A percentile compares a stretch with the other conserved stretches of the same genome.
phyloP scores from a whole-genome alignment of 2,888 invertebrate species.

The Margaritifera margaritifera region DNA sequence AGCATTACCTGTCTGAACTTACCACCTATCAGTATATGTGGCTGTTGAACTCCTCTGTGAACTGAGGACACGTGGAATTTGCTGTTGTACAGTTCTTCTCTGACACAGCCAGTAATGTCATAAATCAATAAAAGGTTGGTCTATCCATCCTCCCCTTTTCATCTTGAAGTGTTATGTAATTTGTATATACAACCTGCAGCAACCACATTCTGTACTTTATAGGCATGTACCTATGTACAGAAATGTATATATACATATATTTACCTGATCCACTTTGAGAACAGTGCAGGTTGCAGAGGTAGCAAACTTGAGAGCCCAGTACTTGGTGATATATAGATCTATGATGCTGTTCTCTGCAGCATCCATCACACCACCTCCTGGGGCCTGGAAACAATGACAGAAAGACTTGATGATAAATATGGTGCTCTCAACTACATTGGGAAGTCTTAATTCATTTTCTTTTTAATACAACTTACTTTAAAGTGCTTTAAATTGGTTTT shows the following conservation, averaged over 20 bases:
- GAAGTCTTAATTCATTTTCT: too few relatives aligned
- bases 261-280: slow-evolving; percentile 89
- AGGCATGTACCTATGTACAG: neutral
- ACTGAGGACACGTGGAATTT: too few relatives aligned
- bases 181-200: neutral
- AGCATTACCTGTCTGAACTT: too few relatives aligned
- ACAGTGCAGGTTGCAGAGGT: slow-evolving; percentile 93
- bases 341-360: slow-evolving; percentile 83
- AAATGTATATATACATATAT: neutral
- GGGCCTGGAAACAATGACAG: slow-evolving; percentile 72
- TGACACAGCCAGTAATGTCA: too few relatives aligned
- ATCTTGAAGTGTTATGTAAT: neutral
- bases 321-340: slow-evolving; percentile 85
- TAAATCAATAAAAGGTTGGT: too few relatives aligned
- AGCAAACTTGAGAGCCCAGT: slow-evolving; percentile 97
- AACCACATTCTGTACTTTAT: neutral
- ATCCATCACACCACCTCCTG: slow-evolving; percentile 82
- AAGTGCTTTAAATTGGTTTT: too few relatives aligned
- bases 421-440: neutral
- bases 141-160: too few relatives aligned
- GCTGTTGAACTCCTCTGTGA: too few relatives aligned
- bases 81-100: too few relatives aligned
- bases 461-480: too few relatives aligned
- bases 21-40: too few relatives aligned
- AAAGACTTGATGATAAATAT: neutral